Base-by-base conservation (phyloP, 2,888 invertebrate species). In the Gasteruption jaculator region DNA sequence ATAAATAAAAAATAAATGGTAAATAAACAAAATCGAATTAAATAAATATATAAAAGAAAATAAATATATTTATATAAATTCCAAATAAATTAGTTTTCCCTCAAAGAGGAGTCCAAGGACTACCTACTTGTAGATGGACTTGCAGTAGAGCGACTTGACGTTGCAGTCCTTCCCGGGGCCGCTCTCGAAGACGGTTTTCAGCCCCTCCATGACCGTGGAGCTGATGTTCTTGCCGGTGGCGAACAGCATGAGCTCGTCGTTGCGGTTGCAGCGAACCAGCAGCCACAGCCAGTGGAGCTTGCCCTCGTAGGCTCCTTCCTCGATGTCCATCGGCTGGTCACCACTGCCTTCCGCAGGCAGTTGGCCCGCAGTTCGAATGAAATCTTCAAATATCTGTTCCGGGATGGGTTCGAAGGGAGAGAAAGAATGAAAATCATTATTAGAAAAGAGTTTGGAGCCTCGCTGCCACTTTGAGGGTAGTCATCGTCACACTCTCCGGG, bases 101-200 rank as follows among this genome's bases (percentile, higher is more conserved):
- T 6, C 10, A n/a, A 15, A 21, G 4, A 27, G n/a, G 3, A 24
- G 2, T 25, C n/a, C 31, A 33, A 38, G 26, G 29, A 5, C 10
- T 14, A 14, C 59, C 57, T 57, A 70, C 70, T 60, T 71, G 31
- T 60, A 50, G 10, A 64, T 54, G 3, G 63, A 61, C 49, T 69
- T 70, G 48, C 68, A 69, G 42, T 70, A 69, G n/a, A 71, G 53
- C 12, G 70, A 70, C 41, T 69, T 71, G 2, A 71, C 67, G 38
- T 68, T 70, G 46, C 66, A 66, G 47, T 65, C 57, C 38, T 63
- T 68, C 38, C 70, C 70, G 3, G 59, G 37, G 10, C 68, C 69
- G 35, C 43, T 53, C 42, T 67, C 63, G 37, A 58, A 71, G 3
- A 62, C 54, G 22, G 61, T 57, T 37, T 65, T 68, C 32, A 71